Percentiles rank a stretch among this genome's conserved stretches.
Conservation (phyloP, 2,797 vertebrate species). For the Caiman crocodilus region DNA sequence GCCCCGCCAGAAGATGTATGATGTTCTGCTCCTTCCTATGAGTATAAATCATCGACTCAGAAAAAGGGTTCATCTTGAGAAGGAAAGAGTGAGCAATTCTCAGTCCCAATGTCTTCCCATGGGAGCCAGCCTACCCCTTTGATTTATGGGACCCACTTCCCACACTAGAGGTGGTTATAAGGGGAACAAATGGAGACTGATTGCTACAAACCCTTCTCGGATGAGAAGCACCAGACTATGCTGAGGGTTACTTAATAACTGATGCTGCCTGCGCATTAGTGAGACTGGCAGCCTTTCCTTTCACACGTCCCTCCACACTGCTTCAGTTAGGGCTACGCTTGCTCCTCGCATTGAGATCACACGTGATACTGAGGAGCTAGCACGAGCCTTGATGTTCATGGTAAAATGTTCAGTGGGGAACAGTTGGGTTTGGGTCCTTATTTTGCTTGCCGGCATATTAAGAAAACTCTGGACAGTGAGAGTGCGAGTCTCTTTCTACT, state of each 20-base stretch:
- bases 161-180: not conserved
- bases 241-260: not conserved
- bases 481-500: not conserved
- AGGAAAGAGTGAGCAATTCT: not conserved
- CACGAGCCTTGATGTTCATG: not conserved
- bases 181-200: rapidly evolving
- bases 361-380: too few relatives aligned
- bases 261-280: not conserved
- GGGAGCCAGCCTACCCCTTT: not conserved
- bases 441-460: not conserved
- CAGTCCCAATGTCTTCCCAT: not conserved
- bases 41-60: slow-evolving; percentile 53
- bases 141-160: not conserved
- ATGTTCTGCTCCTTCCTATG: not conserved
- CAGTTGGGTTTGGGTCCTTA: not conserved
- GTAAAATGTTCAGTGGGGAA: not conserved
- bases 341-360: not conserved
- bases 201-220: not conserved
- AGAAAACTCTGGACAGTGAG: not conserved
- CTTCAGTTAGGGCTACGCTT: not conserved
- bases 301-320: not conserved
- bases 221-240: not conserved
- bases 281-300: not conserved
- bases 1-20: not conserved
- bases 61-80: not conserved